Evolutionary conservation across 2,113 vertebrate species (phyloP).

Genomic region (Echinops telfairi): DNA sequence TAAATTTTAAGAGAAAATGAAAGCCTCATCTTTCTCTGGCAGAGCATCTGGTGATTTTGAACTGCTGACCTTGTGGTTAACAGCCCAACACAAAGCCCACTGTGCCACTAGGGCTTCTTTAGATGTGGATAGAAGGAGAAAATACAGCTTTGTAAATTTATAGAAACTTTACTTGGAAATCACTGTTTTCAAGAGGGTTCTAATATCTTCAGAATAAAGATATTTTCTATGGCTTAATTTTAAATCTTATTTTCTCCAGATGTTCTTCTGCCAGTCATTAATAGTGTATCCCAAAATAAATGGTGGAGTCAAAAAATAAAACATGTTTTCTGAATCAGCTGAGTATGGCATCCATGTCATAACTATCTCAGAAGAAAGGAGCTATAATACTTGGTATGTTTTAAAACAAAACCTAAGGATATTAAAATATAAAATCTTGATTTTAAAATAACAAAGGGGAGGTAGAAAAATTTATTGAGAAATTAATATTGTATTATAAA

Average conservation of each 20-base stretch:
- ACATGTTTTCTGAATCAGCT: constrained; percentile 25
- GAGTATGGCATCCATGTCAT: not conserved
- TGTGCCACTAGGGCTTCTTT: not conserved
- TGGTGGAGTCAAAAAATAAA: not conserved
- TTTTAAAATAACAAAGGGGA: constrained; percentile 53
- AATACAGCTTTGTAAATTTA: constrained; percentile 39
- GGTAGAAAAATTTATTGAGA: constrained; percentile 29
- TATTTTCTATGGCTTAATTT: constrained; percentile 50
- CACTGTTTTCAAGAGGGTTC: not conserved
- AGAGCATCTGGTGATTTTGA: no score
- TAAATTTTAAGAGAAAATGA: not conserved
- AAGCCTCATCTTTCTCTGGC: no score
- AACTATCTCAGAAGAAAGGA: constrained; percentile 48
- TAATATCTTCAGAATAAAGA: constrained; percentile 33
- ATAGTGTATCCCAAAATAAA: constrained; percentile 13
- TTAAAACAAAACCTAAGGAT: constrained; percentile 51
- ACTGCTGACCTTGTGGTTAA: no score
- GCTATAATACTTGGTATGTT: constrained; percentile 45
- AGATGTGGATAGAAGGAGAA: constrained; percentile 63
- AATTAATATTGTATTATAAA: constrained; percentile 44
- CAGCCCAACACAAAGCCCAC: no score
- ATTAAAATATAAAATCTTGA: constrained; percentile 21
- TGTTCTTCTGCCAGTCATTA: constrained; percentile 42
- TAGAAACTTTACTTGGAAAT: constrained; percentile 38
- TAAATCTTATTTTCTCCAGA: constrained; percentile 49